These are phyloP conservation scores for Pelodytes ibericus DNA, from an alignment of 2,797 vertebrate genomes.

Conservation along the genomic window DNA sequence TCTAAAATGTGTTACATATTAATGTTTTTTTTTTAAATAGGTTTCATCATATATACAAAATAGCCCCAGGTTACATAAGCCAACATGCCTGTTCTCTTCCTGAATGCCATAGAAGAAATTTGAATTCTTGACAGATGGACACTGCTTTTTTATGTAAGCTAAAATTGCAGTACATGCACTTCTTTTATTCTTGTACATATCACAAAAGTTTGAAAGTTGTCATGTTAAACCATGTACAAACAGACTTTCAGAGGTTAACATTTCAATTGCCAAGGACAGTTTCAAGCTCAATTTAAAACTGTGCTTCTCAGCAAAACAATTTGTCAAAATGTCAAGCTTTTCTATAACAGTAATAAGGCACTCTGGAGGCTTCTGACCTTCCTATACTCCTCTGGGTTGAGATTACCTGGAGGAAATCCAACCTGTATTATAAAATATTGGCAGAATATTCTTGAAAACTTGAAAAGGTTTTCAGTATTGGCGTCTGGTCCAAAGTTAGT, in stretches of 20 bases:
- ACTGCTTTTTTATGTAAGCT: conserved; percentile 37
- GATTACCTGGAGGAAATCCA: conserved; percentile 49
- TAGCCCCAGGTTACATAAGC: conserved; percentile 8
- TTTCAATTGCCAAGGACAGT: conserved; percentile 51
- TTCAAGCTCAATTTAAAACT: conserved; percentile 55
- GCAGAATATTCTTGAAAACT: conserved; percentile 24
- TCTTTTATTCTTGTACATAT: conserved; percentile 21
- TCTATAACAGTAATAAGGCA: conserved; percentile 53
- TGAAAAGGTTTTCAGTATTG: conserved; percentile 34
- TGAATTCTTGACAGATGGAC: conserved; percentile 19
- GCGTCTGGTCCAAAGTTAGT: conserved; percentile 16
- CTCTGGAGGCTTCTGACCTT: conserved; percentile 49
- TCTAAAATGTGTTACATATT: conserved; percentile 44
- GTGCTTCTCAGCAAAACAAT: conserved; percentile 54
- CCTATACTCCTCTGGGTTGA: conserved; percentile 44
- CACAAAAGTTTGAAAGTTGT: conserved; percentile 34
- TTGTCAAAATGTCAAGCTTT: conserved; percentile 57
- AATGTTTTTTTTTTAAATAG: conserved; percentile 15
- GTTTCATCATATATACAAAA: conserved; percentile 23
- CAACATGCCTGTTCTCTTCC: conserved; percentile 6
- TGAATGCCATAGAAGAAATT: background rate
- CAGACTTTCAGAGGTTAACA: conserved; percentile 49
- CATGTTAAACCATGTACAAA: conserved; percentile 34
- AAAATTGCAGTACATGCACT: conserved; percentile 5
- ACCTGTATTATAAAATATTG: conserved; percentile 46